These are phyloP conservation scores for Actias luna DNA, from an alignment of 2,888 invertebrate species.

Conservation along the genomic window DNA sequence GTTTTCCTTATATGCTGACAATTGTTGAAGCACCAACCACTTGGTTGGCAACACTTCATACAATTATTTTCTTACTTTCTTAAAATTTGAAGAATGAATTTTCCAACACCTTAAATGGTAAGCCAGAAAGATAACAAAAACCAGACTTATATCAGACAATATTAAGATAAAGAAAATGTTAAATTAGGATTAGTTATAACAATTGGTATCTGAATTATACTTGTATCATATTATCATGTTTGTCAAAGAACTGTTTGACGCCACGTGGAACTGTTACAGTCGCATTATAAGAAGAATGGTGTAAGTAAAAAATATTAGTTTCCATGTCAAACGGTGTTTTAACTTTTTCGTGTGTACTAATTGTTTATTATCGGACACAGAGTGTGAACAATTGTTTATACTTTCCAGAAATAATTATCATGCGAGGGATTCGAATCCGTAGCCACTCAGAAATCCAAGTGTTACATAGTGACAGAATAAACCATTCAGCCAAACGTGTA, in stretches of 20 bases:
- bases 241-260: background rate
- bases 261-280: background rate
- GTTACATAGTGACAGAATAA: too few relatives aligned
- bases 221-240: constrained; percentile 1
- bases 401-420: too few relatives aligned
- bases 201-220: background rate
- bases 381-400: too few relatives aligned
- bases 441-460: too few relatives aligned
- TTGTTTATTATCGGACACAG: too few relatives aligned
- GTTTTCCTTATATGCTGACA: too few relatives aligned
- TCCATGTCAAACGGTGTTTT: background rate
- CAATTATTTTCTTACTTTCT: too few relatives aligned
- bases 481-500: too few relatives aligned
- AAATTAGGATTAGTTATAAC: background rate
- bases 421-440: too few relatives aligned
- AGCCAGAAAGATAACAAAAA: background rate
- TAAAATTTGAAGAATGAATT: too few relatives aligned
- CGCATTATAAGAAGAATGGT: background rate
- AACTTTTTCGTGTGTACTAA: background rate
- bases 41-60: too few relatives aligned
- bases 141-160: background rate
- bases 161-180: background rate
- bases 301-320: background rate
- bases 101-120: background rate
- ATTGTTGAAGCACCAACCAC: too few relatives aligned